Evolutionary conservation across 2,888 invertebrate genomes (phyloP).

Genomic region (Oasisia sp.): DNA sequence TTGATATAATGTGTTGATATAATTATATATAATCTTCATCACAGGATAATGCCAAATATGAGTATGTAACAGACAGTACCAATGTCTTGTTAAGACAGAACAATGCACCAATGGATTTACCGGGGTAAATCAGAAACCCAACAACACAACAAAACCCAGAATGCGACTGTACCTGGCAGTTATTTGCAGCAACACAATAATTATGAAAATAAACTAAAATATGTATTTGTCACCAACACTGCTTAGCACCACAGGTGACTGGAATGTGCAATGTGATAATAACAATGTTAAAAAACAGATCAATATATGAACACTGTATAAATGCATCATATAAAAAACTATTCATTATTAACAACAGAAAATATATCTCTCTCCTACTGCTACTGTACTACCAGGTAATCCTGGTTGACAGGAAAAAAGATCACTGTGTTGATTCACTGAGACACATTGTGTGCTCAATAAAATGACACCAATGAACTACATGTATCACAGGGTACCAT

Average conservation of each 20-base stretch:
- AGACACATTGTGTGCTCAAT: not conserved
- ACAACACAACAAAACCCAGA: too few species aligned
- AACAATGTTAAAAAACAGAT: not conserved
- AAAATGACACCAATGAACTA: not conserved
- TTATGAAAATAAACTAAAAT: not conserved
- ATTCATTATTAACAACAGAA: not conserved
- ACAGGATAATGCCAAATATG: not conserved
- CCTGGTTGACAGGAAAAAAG: not conserved
- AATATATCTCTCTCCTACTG: not conserved
- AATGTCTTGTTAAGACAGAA: not conserved
- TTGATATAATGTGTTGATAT: not conserved
- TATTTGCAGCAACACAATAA: not conserved
- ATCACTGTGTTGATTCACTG: not conserved
- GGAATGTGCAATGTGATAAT: not conserved
- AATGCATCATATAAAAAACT: not conserved
- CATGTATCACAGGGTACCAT: not conserved
- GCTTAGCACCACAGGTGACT: not conserved
- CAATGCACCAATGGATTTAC: not conserved
- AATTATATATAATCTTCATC: not conserved
- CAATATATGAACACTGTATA: not conserved
- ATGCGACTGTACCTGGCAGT: not conserved
- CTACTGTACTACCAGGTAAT: not conserved
- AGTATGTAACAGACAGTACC: too few species aligned
- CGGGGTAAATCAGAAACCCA: too few species aligned
- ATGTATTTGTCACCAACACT: not conserved